phyloP scores from a whole-genome alignment of 2,888 invertebrate genomes.

The Scelioninae gen. 1 region DNA sequence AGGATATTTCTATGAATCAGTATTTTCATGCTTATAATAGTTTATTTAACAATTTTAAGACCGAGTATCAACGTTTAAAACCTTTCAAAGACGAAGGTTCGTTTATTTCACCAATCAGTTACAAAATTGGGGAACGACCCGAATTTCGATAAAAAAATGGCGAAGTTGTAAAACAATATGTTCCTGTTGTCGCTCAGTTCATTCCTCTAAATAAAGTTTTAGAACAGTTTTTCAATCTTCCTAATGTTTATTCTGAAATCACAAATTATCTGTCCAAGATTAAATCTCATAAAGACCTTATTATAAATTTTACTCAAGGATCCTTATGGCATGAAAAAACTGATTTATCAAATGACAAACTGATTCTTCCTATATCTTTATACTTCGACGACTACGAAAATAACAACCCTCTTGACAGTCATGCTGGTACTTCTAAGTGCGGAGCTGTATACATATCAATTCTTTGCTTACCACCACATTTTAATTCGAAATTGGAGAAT shows the following conservation, averaged over 20 bases:
- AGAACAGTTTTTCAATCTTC: constrained; percentile 59
- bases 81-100: constrained; percentile 60
- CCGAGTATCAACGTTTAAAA: constrained; percentile 46
- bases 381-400: constrained; percentile 72
- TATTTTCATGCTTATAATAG: constrained; percentile 13
- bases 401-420: constrained; percentile 70
- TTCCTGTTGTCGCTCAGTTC: constrained; percentile 57
- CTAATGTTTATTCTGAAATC: constrained; percentile 41
- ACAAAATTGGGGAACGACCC: constrained; percentile 50
- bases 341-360: constrained; percentile 23
- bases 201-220: constrained; percentile 49
- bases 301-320: constrained; percentile 62
- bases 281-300: constrained; percentile 18
- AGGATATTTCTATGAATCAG: constrained; percentile 5
- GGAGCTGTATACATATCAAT: constrained; percentile 65
- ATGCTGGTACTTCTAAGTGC: constrained; percentile 70
- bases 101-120: constrained; percentile 54
- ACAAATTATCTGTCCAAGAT: constrained; percentile 53
- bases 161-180: background rate
- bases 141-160: constrained; percentile 48
- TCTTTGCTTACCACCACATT: constrained; percentile 63
- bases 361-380: constrained; percentile 66
- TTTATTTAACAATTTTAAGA: constrained; percentile 25
- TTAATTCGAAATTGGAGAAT: constrained; percentile 67
- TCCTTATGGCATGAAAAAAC: constrained; percentile 56